Evolutionary conservation across 2,113 vertebrate genomes (phyloP), one percentile per base, ranked within the genome.

Genomic region (Osmerus mordax): DNA sequence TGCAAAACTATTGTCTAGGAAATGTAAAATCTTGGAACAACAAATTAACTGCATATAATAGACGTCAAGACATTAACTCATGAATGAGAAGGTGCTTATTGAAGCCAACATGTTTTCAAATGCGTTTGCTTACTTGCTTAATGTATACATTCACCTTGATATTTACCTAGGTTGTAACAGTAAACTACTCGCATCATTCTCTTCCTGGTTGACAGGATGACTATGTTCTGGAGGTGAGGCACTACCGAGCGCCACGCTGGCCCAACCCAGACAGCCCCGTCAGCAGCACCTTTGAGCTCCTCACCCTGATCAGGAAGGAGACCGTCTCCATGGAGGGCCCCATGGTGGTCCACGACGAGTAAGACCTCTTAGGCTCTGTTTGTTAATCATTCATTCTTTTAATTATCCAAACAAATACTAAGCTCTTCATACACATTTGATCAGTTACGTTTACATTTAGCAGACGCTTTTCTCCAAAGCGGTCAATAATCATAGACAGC

Each of bases 221-320:
- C 84, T 98, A 92, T 3, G 91, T 96, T 62, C 91, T 97, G 79
- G 95, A 99, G 90, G 95, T 99, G 79, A 94, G 92, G 69, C 96
- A 95, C 84, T 98, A 95, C 85, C 92, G 92, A 32, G 90, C 93
- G 75, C 93, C 96, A 59, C 93, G 87, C 77, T 99, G 97, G 97
- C 97, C 96, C 58, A 96, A 98, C 89, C 97, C 96, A 5, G 96
- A 99, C 85, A 92, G 95, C 72, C 94, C 95, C 58, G 94, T 98
- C 78, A 98, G 96, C 83, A 95, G 92, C 89, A 96, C 94, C 32
- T 98, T 98, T 75, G 95, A 98, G 90, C 90, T 99, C 65, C 88
- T 97, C 77, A 91, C 85, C 79, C 82, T 97, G 76, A 91, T 99
- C 77, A 94, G 92, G 84, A 92, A 95, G 73, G 93, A 94, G 79